Base-by-base conservation (phyloP, 2,113 vertebrate species). In the Sylvietta virens region DNA sequence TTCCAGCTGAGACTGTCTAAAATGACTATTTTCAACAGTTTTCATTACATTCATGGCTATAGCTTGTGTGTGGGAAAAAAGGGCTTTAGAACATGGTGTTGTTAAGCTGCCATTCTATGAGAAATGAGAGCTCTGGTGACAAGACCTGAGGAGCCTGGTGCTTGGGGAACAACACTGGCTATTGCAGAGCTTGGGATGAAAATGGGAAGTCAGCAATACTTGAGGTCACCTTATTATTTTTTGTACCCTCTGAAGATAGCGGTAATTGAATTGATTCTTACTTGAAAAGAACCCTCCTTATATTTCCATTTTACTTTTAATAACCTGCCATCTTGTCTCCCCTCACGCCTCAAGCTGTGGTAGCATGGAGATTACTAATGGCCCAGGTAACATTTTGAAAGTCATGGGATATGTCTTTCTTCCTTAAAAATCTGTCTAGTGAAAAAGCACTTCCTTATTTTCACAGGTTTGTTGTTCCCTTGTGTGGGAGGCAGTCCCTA, bases 371-470 rank as follows among this genome's bases (percentile, higher is more conserved):
- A 72, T 76, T 56, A n/a, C 37, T 93, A 67, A 79, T 33, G 14
- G 33, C 70, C 26, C 53, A 85, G 91, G 62, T 72, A 65, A 31
- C 61, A 50, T 86, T 95, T 94, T 86, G 53, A 86, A 92, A 91
- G 30, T 50, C 35, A 69, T 20, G 23, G 39, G 39, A 64, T 45
- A 10, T 53, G 50, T 81, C 27, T 31, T 3, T 79, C 58, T 72
- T 51, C 85, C 86, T 72, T 45, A 66, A 79, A 60, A 65, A 54
- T 66, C 84, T 74, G 45, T 13, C 57, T n/a, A 60, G 3, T 45
- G 67, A 92, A 77, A 86, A 92, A 83, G 30, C 45, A 37, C 60
- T 77, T 86, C 85, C 56, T 81, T 88, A 27, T 87, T 97, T 96
- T 89, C 37, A 50, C 69, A 85, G 84, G 23, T 90, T 94, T 84